Conservation (phyloP, 1,140 invertebrate species). For the Ceratitis capitata region DNA sequence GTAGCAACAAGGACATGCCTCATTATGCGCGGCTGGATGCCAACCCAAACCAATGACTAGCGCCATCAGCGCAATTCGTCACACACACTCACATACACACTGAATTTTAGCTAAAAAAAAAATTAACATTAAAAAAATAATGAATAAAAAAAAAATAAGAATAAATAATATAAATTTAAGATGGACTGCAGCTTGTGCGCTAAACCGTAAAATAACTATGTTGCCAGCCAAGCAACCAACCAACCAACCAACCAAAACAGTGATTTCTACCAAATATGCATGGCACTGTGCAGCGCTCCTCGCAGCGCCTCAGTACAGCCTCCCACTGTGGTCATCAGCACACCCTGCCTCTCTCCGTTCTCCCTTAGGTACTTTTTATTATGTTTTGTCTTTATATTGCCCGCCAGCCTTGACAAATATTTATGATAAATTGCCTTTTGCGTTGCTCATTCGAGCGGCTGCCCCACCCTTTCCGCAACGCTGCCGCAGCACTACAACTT, state of each 20-base stretch:
- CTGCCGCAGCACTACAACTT: background rate
- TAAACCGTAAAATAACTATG: conserved; percentile 26
- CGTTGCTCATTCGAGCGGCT: conserved; percentile 39
- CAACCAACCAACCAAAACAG: background rate
- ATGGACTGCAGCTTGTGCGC: conserved; percentile 2
- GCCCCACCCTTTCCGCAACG: background rate
- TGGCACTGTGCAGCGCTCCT: too few relatives aligned
- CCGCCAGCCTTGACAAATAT: conserved; percentile 56
- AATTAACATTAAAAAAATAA: background rate
- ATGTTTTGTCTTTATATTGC: conserved; percentile 16
- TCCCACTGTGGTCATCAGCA: background rate
- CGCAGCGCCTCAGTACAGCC: background rate
- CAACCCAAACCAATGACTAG: background rate
- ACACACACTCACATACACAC: too few relatives aligned
- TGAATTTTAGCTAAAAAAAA: too few relatives aligned
- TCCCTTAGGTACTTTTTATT: background rate
- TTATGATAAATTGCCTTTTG: conserved; percentile 64
- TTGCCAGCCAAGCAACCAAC: too few relatives aligned
- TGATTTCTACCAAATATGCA: background rate
- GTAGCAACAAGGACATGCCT: background rate
- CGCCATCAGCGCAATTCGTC: background rate
- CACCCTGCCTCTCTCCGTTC: background rate
- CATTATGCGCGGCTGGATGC: conserved; percentile 11
- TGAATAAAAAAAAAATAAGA: background rate
- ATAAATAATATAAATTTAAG: background rate